These are phyloP conservation scores for Hystrix brachyura DNA, from an alignment of 2,113 vertebrate genomes.

Conservation along the genomic window DNA sequence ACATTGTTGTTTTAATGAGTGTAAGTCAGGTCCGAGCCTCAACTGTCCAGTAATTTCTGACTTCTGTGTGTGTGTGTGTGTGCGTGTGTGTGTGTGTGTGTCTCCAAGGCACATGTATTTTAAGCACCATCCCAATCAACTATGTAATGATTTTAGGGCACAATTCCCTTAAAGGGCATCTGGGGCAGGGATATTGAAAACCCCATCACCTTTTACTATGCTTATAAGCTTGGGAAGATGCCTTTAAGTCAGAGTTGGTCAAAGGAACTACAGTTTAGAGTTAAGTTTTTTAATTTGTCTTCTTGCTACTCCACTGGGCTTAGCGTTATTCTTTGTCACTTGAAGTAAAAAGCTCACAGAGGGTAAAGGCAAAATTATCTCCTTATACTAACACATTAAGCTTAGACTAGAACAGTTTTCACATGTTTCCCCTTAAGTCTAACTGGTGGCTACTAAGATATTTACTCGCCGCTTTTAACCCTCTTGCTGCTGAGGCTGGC, in stretches of 20 bases:
- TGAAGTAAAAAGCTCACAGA: slow-evolving; percentile 5
- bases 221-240: neutral
- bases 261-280: neutral
- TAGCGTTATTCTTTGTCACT: neutral
- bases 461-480: slow-evolving; percentile 37
- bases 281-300: neutral
- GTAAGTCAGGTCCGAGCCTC: neutral
- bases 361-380: slow-evolving; percentile 38
- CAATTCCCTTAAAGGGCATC: neutral
- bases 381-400: neutral
- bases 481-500: slow-evolving; percentile 48
- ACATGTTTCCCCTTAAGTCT: slow-evolving; percentile 24
- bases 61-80: neutral
- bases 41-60: neutral
- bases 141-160: neutral
- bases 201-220: neutral
- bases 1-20: neutral
- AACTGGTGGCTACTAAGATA: neutral
- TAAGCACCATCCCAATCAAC: neutral
- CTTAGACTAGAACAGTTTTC: neutral
- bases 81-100: neutral
- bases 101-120: too few species aligned
- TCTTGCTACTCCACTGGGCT: neutral
- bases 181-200: neutral
- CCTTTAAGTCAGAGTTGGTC: slow-evolving; percentile 24